These are phyloP conservation scores for Heliconius eleuchia DNA, from an alignment of 1,140 invertebrate species.

Conservation along the genomic window DNA sequence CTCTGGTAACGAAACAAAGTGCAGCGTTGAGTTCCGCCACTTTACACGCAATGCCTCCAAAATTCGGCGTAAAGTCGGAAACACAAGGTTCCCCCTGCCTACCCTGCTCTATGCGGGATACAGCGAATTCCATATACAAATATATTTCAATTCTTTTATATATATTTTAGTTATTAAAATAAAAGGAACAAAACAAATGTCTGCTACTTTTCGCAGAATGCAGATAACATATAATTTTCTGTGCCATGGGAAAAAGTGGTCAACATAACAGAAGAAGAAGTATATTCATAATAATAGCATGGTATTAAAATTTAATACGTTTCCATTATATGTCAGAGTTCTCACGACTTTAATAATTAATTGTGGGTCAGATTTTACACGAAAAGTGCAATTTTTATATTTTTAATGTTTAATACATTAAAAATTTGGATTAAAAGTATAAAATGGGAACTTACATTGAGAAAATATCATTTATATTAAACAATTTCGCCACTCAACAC, in stretches of 20 bases:
- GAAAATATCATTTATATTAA: neutral
- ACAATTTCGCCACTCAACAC: neutral
- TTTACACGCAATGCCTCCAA: no score
- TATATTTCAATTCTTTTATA: no score
- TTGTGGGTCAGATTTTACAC: neutral
- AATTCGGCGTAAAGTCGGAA: no score
- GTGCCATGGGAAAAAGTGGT: slow-evolving; percentile 8
- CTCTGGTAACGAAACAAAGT: no score
- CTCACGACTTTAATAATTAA: neutral
- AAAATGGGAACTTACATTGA: neutral
- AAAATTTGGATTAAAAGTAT: no score
- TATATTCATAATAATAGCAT: neutral
- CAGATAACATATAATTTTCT: neutral
- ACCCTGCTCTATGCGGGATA: no score
- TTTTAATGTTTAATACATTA: neutral
- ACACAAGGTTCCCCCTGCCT: no score
- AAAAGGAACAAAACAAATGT: neutral
- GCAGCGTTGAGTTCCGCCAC: no score
- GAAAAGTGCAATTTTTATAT: neutral
- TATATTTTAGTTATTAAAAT: neutral
- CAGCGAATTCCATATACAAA: no score
- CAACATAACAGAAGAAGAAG: neutral
- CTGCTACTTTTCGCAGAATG: neutral
- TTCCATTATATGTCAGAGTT: neutral
- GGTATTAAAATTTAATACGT: neutral